Percentiles rank a stretch among this genome's conserved stretches.
phyloP scores from a whole-genome alignment of 2,888 invertebrate genomes.

The Leptarthrus brevirostris region DNA sequence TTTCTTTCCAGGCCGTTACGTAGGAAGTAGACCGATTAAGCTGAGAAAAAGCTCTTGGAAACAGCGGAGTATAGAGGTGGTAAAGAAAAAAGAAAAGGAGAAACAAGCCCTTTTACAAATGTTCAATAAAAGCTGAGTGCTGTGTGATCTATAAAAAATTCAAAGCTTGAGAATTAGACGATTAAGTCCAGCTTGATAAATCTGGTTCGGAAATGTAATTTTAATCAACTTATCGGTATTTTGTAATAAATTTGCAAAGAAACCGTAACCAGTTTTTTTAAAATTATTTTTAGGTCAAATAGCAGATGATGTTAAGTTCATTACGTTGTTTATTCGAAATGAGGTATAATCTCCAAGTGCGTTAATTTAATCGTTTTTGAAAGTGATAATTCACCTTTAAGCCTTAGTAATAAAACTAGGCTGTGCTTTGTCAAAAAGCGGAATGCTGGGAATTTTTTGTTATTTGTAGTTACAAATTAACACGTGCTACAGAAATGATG shows the following conservation, averaged over 20 bases:
- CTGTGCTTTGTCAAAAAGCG: too few species aligned
- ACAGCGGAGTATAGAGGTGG: conserved; percentile 90
- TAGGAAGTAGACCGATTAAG: conserved; percentile 98
- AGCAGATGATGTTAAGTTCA: neutral
- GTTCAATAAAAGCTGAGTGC: conserved; percentile 60
- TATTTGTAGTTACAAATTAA: too few species aligned
- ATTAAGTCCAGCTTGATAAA: neutral
- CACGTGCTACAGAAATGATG: too few species aligned
- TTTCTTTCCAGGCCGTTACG: conserved; percentile 84
- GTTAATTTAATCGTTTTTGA: too few species aligned
- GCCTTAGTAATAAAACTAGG: too few species aligned
- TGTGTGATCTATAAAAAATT: neutral
- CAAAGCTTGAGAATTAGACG: neutral
- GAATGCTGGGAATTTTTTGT: too few species aligned
- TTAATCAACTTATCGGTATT: conserved; percentile 3
- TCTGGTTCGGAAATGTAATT: neutral
- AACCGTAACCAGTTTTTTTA: neutral
- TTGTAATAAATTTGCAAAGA: neutral
- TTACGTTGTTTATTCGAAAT: too few species aligned
- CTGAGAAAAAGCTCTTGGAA: conserved; percentile 97
- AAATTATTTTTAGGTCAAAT: neutral
- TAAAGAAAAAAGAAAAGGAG: conserved; percentile 95
- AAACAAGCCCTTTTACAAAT: conserved; percentile 82
- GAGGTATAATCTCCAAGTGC: too few species aligned
- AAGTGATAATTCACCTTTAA: too few species aligned